Evolutionary conservation across 2,797 vertebrate genomes (phyloP).

Genomic region (Melanotaenia maccullochi): DNA sequence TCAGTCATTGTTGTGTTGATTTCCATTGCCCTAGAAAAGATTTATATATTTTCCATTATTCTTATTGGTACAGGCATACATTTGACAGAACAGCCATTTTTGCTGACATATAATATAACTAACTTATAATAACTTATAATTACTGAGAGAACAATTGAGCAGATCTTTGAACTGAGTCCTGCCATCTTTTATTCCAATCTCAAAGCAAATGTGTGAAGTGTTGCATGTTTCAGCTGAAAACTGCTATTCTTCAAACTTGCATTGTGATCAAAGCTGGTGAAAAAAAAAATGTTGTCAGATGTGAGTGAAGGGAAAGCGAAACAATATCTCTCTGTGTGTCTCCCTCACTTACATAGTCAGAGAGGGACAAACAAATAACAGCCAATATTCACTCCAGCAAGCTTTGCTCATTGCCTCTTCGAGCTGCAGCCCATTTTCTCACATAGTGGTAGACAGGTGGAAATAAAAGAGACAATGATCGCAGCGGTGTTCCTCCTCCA

Average conservation of each 20-base stretch:
- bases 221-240: slow-evolving; percentile 2
- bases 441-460: slow-evolving; percentile 19
- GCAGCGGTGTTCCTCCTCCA: slow-evolving; percentile 51
- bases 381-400: slow-evolving; percentile 32
- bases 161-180: background rate
- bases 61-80: background rate
- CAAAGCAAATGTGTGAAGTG: background rate
- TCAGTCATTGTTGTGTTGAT: background rate
- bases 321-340: slow-evolving; percentile 6
- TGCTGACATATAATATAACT: background rate
- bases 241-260: background rate
- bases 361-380: slow-evolving; percentile 40
- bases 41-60: background rate
- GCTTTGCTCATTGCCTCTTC: slow-evolving; percentile 39
- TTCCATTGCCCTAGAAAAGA: background rate
- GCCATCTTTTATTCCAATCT: background rate
- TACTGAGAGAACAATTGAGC: background rate
- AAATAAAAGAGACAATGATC: slow-evolving; percentile 55
- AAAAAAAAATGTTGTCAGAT: slow-evolving; percentile 24
- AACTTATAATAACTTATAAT: background rate
- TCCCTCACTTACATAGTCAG: slow-evolving; percentile 10
- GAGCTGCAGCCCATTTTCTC: slow-evolving; percentile 42
- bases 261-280: slow-evolving; percentile 26
- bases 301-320: slow-evolving; percentile 1
- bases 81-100: background rate